A percentile compares a stretch with the other conserved stretches of the same genome.
Conservation (phyloP, 2,888 invertebrate species). For the Nymphalis urticae region DNA sequence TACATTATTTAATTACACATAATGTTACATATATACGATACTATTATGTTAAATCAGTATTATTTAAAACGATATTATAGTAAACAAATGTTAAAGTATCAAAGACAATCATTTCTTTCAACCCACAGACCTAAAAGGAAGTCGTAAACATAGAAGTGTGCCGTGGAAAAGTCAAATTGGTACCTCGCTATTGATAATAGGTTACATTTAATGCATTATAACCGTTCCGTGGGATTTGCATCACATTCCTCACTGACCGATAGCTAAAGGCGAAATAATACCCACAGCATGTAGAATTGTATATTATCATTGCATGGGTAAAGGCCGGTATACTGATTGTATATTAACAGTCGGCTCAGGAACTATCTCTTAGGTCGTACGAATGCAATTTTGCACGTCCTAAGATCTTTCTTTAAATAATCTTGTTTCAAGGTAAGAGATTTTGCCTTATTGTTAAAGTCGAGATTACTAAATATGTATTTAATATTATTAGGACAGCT, state of each 20-base stretch:
- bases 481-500: too few species aligned
- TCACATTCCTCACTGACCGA: constrained; percentile 43
- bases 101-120: constrained; percentile 23
- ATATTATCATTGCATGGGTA: constrained; percentile 31
- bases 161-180: constrained; percentile 38
- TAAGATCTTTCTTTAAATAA: too few species aligned
- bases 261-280: constrained; percentile 41
- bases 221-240: constrained; percentile 36
- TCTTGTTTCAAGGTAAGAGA: background rate
- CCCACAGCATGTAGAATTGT: constrained; percentile 39
- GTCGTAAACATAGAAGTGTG: constrained; percentile 36
- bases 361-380: constrained; percentile 19
- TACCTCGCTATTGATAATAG: constrained; percentile 32
- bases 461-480: too few species aligned
- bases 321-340: constrained; percentile 30
- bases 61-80: constrained; percentile 15
- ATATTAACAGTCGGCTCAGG: constrained; percentile 33
- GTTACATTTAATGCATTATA: constrained; percentile 33
- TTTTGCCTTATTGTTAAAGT: background rate
- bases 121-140: constrained; percentile 37
- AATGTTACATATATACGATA: background rate
- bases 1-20: too few species aligned
- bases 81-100: constrained; percentile 13
- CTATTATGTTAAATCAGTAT: background rate
- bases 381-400: background rate